These are phyloP conservation scores for Hemiprocne comata DNA, from an alignment of 2,113 vertebrate species.

Conservation along the genomic window DNA sequence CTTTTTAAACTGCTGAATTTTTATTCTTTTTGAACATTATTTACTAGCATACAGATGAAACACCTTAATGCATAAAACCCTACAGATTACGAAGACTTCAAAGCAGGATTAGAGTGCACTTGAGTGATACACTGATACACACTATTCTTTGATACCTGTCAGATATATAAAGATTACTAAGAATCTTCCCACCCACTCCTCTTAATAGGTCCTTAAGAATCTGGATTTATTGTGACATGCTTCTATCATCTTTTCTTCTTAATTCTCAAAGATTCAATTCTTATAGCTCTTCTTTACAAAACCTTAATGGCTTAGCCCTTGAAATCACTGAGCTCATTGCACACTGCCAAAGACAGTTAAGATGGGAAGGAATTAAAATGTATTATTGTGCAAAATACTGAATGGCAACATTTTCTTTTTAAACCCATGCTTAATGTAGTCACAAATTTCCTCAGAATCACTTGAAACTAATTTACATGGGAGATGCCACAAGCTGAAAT, in stretches of 20 bases:
- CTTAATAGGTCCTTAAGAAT: not conserved
- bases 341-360: not conserved
- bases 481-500: conserved; percentile 45
- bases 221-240: not conserved
- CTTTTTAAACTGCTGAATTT: not conserved
- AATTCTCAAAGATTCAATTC: not conserved
- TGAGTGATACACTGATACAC: not conserved
- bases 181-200: not conserved
- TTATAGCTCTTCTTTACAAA: not conserved
- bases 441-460: conserved; percentile 48
- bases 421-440: conserved; percentile 22
- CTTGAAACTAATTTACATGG: conserved; percentile 62
- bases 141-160: not conserved
- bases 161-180: not conserved
- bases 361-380: not conserved
- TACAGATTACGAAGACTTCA: not conserved
- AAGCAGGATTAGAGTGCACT: not conserved
- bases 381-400: not conserved
- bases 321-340: not conserved
- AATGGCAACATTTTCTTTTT: conserved; percentile 21
- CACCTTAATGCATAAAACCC: not conserved
- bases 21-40: not conserved
- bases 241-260: not conserved
- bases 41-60: not conserved
- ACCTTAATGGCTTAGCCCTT: not conserved